phyloP scores from a whole-genome alignment of 2,113 vertebrate genomes.

The Antennarius striatus region DNA sequence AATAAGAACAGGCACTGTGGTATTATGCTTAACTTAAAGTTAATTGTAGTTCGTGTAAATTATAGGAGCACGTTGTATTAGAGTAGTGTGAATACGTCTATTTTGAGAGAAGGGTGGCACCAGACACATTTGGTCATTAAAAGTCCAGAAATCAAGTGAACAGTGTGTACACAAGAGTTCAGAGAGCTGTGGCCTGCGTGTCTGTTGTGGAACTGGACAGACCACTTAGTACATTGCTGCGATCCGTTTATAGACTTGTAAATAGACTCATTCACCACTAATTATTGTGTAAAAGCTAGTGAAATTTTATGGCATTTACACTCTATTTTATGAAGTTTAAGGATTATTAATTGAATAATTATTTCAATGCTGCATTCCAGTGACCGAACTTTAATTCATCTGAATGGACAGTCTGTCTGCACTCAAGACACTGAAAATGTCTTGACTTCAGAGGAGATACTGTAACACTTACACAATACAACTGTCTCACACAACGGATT shows the following conservation, averaged over 20 bases:
- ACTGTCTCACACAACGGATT: too few relatives aligned
- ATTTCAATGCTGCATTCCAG: not conserved
- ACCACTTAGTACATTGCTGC: slow-evolving; percentile 25
- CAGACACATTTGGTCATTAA: slow-evolving; percentile 31
- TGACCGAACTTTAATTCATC: too few relatives aligned
- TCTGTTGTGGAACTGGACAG: slow-evolving; percentile 33
- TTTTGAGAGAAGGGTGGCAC: slow-evolving; percentile 11
- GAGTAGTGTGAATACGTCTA: slow-evolving; percentile 1
- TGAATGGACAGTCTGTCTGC: too few relatives aligned
- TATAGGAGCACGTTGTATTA: not conserved
- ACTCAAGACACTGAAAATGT: too few relatives aligned
- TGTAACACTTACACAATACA: too few relatives aligned
- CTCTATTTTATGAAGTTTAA: not conserved
- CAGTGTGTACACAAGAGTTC: slow-evolving; percentile 27
- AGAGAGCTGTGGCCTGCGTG: not conserved
- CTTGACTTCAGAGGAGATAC: too few relatives aligned
- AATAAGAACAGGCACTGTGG: too few relatives aligned
- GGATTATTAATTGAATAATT: not conserved
- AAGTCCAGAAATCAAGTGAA: slow-evolving; percentile 36
- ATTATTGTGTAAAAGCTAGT: not conserved
- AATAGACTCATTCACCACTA: slow-evolving; percentile 23
- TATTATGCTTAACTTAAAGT: too few relatives aligned
- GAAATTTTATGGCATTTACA: not conserved
- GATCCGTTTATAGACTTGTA: slow-evolving; percentile 30
- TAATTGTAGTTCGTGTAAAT: not conserved